These are phyloP conservation scores for Lissocephala sabroskyi DNA, from an alignment of 2,888 invertebrate species.

Conservation along the genomic window DNA sequence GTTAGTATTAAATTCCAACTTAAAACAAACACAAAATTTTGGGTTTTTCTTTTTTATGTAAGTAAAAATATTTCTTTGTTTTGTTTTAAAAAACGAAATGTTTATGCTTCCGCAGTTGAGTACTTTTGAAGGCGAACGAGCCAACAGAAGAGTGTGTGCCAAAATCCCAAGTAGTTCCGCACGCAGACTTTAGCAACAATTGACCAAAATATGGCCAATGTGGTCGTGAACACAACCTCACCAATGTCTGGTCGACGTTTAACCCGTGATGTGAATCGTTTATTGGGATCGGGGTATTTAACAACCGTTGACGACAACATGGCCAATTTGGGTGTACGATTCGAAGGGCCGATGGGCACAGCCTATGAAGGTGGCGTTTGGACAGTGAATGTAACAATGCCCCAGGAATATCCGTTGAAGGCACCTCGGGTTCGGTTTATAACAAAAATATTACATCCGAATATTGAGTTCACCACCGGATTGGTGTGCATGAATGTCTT, in stretches of 20 bases:
- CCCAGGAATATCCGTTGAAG: constrained; percentile 45
- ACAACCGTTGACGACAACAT: constrained; percentile 35
- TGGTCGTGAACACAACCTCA: constrained; percentile 47
- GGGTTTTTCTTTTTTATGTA: background rate
- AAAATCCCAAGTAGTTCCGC: constrained; percentile 44
- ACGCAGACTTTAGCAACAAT: constrained; percentile 32
- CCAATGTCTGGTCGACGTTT: constrained; percentile 46
- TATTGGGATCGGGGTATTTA: constrained; percentile 39
- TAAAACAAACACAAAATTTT: background rate
- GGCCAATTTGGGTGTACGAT: constrained; percentile 36
- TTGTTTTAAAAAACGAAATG: constrained; percentile 16
- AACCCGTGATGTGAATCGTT: constrained; percentile 39
- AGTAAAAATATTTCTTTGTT: background rate
- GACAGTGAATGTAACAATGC: constrained; percentile 39
- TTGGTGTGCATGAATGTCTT: constrained; percentile 50
- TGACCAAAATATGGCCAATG: constrained; percentile 42
- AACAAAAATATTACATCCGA: constrained; percentile 47
- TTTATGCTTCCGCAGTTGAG: constrained; percentile 24
- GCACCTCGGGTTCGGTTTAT: constrained; percentile 40
- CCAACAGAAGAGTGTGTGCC: constrained; percentile 49
- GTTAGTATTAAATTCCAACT: background rate
- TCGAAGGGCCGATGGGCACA: constrained; percentile 45
- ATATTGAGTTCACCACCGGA: constrained; percentile 45
- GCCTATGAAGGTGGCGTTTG: constrained; percentile 48
- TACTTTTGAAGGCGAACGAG: constrained; percentile 46